Evolutionary conservation across 2,888 invertebrate species (phyloP), one percentile per base, ranked within the genome.

Genomic region (Trichopria drosophilae): DNA sequence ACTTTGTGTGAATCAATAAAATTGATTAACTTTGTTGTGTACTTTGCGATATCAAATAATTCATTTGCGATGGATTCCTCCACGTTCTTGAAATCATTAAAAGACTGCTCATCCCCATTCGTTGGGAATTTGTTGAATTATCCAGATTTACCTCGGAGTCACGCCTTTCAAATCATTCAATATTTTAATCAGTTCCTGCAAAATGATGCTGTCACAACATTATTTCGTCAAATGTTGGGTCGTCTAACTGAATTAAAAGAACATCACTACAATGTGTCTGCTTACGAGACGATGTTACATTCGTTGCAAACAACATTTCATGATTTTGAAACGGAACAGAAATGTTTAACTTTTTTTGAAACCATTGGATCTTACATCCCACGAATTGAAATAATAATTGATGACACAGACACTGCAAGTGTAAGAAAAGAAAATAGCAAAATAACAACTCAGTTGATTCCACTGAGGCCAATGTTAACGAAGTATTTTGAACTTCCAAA

Each of bases 381-480:
- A n/a, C 31, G 29, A 19, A 22, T 31, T 10, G 41, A 23, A 24
- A 28, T 47, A 24, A 18, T 22, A 13, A 22, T 12, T 12, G 10
- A 29, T 6, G 20, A 32, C 15, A 20, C 23, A 6, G 13, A n/a
- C n/a, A n/a, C n/a, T n/a, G n/a, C n/a, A n/a, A n/a, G n/a, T n/a
- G n/a, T n/a, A n/a, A n/a, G n/a, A n/a, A n/a, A n/a, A n/a, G n/a
- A n/a, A n/a, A n/a, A n/a, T n/a, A n/a, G 22, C 3, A 49, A 41
- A 32, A 18, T 55, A 10, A 32, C 41, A 4, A 56, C 43, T n/a
- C 52, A 61, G 28, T 57, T 54, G 9, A 50, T 57, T 23, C 50
- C 53, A 10, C n/a, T 60, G 1, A 18, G 55, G 23, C 12, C 43
- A 16, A 53, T 58, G 20, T 50, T 53, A 18, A 12, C 53, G 44